Base-by-base conservation (phyloP, 2,113 vertebrate genomes). In the Conger conger region DNA sequence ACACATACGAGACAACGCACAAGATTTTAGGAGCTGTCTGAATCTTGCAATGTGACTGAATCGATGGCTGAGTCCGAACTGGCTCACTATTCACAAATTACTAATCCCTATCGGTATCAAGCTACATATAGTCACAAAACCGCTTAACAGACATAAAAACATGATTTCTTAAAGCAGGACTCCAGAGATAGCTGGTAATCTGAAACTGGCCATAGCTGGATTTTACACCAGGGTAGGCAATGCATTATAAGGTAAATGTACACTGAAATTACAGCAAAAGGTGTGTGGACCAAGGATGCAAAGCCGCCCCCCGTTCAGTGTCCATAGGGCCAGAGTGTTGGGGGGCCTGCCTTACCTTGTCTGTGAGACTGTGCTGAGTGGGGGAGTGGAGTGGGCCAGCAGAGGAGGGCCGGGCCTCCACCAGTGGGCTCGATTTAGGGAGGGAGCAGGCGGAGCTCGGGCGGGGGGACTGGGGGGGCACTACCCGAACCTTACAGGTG, bases 401-500 rank as follows among this genome's bases (percentile, higher is more conserved):
- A 85, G 94, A 94, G 85, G 94, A 95, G 88, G 94, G 93, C 86
- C 90, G 94, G 86, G 92, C 93, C 94, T 94, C 92, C 86, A 94
- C 92, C 90, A 94, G 92, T 82, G 93, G 88, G 91, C 91, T 93
- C 89, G 85, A 94, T 93, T 95, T 93, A 94, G 92, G 86, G 87
- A 94, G 90, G 93, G 95, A 95, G 91, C 94, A 96, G 91, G 96
- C 95, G 89, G 96, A 96, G 92, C 90, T 89, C 86, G 95, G 93
- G 91, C 96, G 92, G 92, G 94, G 92, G 89, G 91, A 93, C 89
- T 92, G 88, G 87, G 94, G 92, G 89, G 92, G 90, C 88, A 95
- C 92, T 91, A 91, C 92, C 93, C 93, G 95, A 93, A 93, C 94
- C 91, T 94, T 96, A 92, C 93, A 96, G 94, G 94, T 96, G 93